Evolutionary conservation across 2,888 invertebrate species (phyloP).

Genomic region (Physocephala rufipes): DNA sequence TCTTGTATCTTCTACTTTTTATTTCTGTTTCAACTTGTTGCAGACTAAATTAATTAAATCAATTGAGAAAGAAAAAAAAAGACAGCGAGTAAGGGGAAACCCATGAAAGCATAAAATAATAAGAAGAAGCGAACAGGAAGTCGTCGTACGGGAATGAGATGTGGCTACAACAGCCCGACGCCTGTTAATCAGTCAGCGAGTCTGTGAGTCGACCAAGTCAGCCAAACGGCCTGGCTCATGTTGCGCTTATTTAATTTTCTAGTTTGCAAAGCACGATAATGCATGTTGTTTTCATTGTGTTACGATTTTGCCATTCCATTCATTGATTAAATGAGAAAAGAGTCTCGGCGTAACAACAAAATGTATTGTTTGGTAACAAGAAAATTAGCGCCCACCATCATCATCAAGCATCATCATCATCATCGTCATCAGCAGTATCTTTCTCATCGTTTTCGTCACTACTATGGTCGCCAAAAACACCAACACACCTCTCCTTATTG

Average conservation of each 20-base stretch:
- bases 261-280: neutral
- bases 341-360: slow-evolving; percentile 21
- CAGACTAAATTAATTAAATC: neutral
- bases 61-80: neutral
- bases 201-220: too few relatives aligned
- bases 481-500: neutral
- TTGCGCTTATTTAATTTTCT: slow-evolving; percentile 24
- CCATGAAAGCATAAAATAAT: neutral
- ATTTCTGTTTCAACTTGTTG: too few relatives aligned
- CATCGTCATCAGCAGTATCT: neutral
- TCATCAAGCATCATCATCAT: neutral
- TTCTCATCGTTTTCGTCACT: neutral
- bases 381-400: slow-evolving; percentile 18
- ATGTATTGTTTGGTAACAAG: slow-evolving; percentile 13
- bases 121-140: neutral
- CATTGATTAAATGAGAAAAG: slow-evolving; percentile 24
- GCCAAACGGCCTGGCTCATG: too few relatives aligned
- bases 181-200: too few relatives aligned
- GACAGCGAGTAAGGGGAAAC: neutral
- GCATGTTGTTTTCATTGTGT: neutral
- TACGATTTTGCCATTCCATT: neutral
- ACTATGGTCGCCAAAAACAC: neutral
- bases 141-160: too few relatives aligned
- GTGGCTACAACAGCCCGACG: too few relatives aligned
- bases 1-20: too few relatives aligned